A percentile compares a stretch with the other conserved stretches of the same genome.
These are phyloP conservation scores for Phenacoccus solenopsis DNA, from an alignment of 1,140 invertebrate genomes.

Conservation along the genomic window DNA sequence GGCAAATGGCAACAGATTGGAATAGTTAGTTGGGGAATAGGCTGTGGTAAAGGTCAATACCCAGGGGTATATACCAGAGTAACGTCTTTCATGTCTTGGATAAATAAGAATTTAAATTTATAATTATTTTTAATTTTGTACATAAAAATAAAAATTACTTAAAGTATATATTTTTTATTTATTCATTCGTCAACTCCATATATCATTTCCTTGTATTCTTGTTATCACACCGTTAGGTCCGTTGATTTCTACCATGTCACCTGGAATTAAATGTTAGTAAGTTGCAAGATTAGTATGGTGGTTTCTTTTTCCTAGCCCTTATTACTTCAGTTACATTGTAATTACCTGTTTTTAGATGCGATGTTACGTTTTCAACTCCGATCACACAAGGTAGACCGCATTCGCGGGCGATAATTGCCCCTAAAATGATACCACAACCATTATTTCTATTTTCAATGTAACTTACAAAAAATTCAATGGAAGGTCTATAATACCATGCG, in stretches of 20 bases:
- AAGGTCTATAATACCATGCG: slow-evolving; percentile 70
- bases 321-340: background rate
- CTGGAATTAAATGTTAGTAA: background rate
- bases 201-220: no score
- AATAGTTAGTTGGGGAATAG: slow-evolving; percentile 86
- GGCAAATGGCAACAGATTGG: slow-evolving; percentile 72
- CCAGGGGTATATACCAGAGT: slow-evolving; percentile 78
- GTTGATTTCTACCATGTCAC: background rate
- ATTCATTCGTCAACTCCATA: no score
- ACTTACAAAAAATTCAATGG: no score
- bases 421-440: slow-evolving; percentile 36
- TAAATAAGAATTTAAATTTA: slow-evolving; percentile 46
- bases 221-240: background rate
- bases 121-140: background rate
- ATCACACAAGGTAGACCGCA: slow-evolving; percentile 74
- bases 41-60: slow-evolving; percentile 79
- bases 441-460: no score
- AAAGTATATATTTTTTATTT: no score
- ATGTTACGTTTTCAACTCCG: slow-evolving; percentile 52
- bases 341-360: slow-evolving; percentile 51
- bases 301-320: no score
- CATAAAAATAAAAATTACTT: background rate
- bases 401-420: slow-evolving; percentile 76
- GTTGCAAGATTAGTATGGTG: no score
- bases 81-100: slow-evolving; percentile 63